Evolutionary conservation across 1,140 invertebrate genomes (phyloP), one percentile per base, ranked within the genome.

Genomic region (Frieseomelitta varia): DNA sequence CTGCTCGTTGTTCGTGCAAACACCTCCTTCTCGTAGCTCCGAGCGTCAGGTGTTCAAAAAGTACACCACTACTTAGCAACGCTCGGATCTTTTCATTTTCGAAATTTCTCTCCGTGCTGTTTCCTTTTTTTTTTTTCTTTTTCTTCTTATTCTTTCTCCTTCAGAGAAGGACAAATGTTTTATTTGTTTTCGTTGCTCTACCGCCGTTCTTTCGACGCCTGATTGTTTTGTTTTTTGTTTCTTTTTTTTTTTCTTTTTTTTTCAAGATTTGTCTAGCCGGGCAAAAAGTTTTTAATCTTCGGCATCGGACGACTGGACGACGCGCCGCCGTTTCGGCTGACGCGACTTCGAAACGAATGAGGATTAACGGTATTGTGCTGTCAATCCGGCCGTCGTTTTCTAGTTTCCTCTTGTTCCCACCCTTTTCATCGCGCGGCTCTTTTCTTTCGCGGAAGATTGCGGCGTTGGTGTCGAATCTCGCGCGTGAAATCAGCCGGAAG

Each of bases 231-330:
- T 17, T 55, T 8, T 56, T 19, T 56, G 4, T 15, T 65, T 56
- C 30, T 14, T 19, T 56, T 19, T 56, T 17, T 56, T 19, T 56
- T 56, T 56, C 17, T 15, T 65, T 58, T 58, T 21, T 58, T 24
- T 58, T 2, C 83, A 84, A 85, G 17, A 19, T 30, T 82, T 85
- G 69, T 72, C 71, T 82, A 75, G 82, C 79, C 86, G 30, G 82
- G 76, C 85, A 91, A 91, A 90, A 91, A 91, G 85, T 91, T 91
- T 89, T 91, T 91, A 91, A 91, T 91, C 90, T 90, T 82, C 82
- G 63, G 79, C 61, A 68, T 74, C 71, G 58, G 56, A 75, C 68
- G 63, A 39, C n/a, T 30, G 71, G 24, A 75, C 65, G n/a, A 39
- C 10, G 24, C 61, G 56, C 24, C 27, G 58, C 76, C 61, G 67